Evolutionary conservation across 2,113 vertebrate species (phyloP).

Genomic region (Neopipo cinnamomea): DNA sequence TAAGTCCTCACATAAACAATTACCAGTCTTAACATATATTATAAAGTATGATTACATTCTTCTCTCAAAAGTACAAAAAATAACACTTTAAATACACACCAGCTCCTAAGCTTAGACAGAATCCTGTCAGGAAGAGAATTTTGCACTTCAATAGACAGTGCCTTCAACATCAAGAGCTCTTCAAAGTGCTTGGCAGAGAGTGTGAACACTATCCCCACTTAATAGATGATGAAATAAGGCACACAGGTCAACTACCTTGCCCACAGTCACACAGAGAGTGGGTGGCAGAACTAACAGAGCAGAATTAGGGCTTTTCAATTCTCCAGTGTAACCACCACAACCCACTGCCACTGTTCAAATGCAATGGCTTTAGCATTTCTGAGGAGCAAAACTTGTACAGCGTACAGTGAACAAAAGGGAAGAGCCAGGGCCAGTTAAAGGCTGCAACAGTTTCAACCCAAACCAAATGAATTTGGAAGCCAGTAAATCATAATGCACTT

Average conservation of each 20-base stretch:
- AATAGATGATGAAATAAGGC: constrained; percentile 40
- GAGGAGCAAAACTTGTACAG: not conserved
- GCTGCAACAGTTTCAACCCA: not conserved
- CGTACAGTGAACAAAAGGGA: not conserved
- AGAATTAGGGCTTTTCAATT: not conserved
- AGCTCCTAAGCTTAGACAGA: not conserved
- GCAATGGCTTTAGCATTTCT: not conserved
- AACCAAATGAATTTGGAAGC: not conserved
- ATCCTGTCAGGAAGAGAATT: not conserved
- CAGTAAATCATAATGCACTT: constrained; percentile 39
- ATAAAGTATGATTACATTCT: constrained; percentile 2
- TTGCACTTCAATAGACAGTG: not conserved
- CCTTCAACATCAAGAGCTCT: constrained; percentile 29
- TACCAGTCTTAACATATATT: not conserved
- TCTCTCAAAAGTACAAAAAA: constrained; percentile 29
- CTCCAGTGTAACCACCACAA: not conserved
- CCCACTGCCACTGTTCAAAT: not conserved
- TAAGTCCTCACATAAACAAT: not conserved
- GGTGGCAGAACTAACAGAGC: not conserved
- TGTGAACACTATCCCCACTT: not conserved
- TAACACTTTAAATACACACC: constrained; percentile 33
- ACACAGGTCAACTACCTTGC: constrained; percentile 25
- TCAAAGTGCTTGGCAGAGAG: constrained; percentile 20
- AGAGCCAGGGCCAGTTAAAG: not conserved
- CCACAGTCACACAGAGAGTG: not conserved